Evolutionary conservation across 2,888 invertebrate genomes (phyloP), one percentile per base, ranked within the genome.

Genomic region (Campopleginae sp.): DNA sequence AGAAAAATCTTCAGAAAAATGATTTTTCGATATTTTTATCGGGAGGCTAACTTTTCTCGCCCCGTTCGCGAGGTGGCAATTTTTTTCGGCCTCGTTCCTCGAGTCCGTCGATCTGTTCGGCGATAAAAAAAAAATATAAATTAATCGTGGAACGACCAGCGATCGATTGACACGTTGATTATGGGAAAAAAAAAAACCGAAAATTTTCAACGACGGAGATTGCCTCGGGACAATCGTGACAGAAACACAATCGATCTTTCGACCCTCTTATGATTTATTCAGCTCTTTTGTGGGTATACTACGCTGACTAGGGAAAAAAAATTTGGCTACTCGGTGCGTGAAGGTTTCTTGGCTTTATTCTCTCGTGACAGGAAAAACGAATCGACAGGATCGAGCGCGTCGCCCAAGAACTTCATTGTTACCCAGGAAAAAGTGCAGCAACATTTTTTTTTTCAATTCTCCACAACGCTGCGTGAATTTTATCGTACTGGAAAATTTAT

Each of bases 81-180:
- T 48, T 75, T 61, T 3, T 46, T 65, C 31, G 7, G 12, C 8
- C 23, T 14, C 19, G 46, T 75, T 63, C 38, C 65, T 8, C 63
- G 38, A 7, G 46, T 65, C 0, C 19, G 31, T 75, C 12, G 12
- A 31, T 63, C 2, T 3, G 27, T 44, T 65, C 31, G 48, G 17
- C 38, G 33, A 48, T 61, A 14, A 65, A 61, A 19, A 75, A 63
- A 46, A 23, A n/a, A n/a, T 58, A 48, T 51, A n/a, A 63, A 31
- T 46, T 75, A 31, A 44, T 38, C 4, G 58, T 8, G 17, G 58
- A 42, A 74, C 61, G 12, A 8, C 23, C 58, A 42, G 4, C 42
- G 17, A 27, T n/a, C 44, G 42, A 58, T 12, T 8, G 58, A 42
- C 19, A 42, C 23, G 7, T 31, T 12, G 7, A n/a, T 33, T 71